Percentiles rank a stretch among this genome's conserved stretches.
Evolutionary conservation across 2,888 invertebrate species (phyloP).

Genomic region (Polyommatus icarus): DNA sequence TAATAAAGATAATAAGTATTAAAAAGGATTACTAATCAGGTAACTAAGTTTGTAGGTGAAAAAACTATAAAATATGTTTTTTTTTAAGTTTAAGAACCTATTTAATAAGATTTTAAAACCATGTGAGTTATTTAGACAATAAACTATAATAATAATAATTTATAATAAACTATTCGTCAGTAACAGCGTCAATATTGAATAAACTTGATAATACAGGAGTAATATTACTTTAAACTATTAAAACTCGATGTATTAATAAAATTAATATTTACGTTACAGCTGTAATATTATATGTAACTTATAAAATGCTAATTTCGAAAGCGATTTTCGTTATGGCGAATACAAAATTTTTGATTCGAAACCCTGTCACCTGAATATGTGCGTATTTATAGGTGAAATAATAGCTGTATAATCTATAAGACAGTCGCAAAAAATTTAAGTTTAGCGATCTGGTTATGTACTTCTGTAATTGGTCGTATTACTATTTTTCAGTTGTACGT

Average conservation of each 20-base stretch:
- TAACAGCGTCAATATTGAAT: not conserved
- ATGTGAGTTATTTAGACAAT: not conserved
- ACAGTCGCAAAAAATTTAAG: not conserved
- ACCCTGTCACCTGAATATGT: constrained; percentile 78
- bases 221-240: not conserved
- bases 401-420: constrained; percentile 33
- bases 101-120: not conserved
- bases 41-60: too few relatives aligned
- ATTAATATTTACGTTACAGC: not conserved
- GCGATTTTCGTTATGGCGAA: constrained; percentile 63
- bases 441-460: not conserved
- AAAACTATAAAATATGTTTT: not conserved
- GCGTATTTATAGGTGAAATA: constrained; percentile 55
- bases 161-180: not conserved
- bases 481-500: not conserved
- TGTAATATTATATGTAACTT: not conserved
- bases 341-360: constrained; percentile 56
- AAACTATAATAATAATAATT: not conserved
- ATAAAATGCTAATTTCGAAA: constrained; percentile 38
- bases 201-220: not conserved
- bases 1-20: too few relatives aligned
- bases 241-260: not conserved
- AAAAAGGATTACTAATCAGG: too few relatives aligned
- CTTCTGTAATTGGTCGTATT: not conserved
- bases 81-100: not conserved